Evolutionary conservation across 2,113 vertebrate species (phyloP).

Genomic region (Typhlomys cinereus): DNA sequence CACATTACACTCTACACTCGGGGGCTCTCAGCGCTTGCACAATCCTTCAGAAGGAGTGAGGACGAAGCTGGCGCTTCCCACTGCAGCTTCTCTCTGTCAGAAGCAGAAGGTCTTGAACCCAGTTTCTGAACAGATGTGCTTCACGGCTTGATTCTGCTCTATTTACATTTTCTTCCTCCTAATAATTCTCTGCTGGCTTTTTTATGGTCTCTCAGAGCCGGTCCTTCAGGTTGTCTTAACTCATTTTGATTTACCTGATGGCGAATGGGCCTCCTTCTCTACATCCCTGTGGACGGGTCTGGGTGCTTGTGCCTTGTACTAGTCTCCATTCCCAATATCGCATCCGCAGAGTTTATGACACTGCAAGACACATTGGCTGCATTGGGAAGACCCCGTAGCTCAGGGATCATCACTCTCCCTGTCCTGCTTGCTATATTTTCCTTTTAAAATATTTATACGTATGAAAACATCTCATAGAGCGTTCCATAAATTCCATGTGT

Average conservation of each 20-base stretch:
- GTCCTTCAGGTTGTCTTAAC: slow-evolving; percentile 1
- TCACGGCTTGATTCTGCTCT: slow-evolving; percentile 38
- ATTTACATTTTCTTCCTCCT: slow-evolving; percentile 7
- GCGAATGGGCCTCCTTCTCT: neutral
- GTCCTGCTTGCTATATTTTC: slow-evolving; percentile 21
- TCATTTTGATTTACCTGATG: slow-evolving; percentile 56
- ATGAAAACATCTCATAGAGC: neutral
- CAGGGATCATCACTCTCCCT: slow-evolving; percentile 30
- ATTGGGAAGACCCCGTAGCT: neutral
- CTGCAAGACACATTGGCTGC: neutral
- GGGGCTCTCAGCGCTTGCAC: neutral
- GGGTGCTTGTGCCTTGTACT: slow-evolving; percentile 8
- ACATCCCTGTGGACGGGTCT: neutral
- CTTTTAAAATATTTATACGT: slow-evolving; percentile 45
- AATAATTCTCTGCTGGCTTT: slow-evolving; percentile 12
- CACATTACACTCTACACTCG: neutral
- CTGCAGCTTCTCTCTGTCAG: neutral
- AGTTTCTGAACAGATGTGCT: neutral
- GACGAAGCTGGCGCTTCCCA: neutral
- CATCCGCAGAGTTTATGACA: neutral
- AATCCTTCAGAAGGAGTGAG: neutral
- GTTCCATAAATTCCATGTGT: slow-evolving; percentile 26
- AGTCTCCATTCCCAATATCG: neutral
- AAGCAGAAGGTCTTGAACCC: neutral
- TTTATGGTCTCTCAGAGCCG: slow-evolving; percentile 7